These are phyloP conservation scores for Lucifuga dentata DNA, from an alignment of 2,113 vertebrate genomes.

Conservation along the genomic window DNA sequence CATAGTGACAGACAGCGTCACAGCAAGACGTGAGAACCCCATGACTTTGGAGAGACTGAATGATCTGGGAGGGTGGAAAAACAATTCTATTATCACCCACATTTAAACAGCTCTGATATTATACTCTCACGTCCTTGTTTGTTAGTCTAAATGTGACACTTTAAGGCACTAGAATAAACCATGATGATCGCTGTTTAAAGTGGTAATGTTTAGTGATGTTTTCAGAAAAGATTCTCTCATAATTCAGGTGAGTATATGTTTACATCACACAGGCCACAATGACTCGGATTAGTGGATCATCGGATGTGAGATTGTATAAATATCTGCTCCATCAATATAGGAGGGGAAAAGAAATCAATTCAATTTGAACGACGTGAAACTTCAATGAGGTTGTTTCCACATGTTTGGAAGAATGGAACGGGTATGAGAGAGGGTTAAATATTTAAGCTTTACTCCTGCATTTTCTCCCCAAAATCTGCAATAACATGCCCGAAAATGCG, in stretches of 20 bases:
- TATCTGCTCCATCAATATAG: constrained; percentile 3
- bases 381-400: neutral
- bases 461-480: constrained; percentile 64
- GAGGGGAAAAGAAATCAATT: neutral
- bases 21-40: constrained; percentile 72
- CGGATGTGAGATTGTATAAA: constrained; percentile 23
- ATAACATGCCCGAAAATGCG: constrained; percentile 69
- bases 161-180: neutral
- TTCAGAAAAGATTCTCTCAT: constrained; percentile 4
- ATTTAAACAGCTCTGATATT: neutral
- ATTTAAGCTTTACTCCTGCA: constrained; percentile 30
- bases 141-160: constrained; percentile 3
- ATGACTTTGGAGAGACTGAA: constrained; percentile 69
- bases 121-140: constrained; percentile 2
- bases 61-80: constrained; percentile 63
- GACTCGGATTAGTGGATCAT: constrained; percentile 22
- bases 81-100: constrained; percentile 6
- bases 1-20: constrained; percentile 79
- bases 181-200: neutral
- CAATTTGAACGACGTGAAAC: neutral
- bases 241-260: constrained; percentile 50
- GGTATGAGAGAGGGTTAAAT: constrained; percentile 30
- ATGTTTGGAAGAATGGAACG: neutral
- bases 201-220: no score
- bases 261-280: constrained; percentile 63